These are phyloP conservation scores for Phyllotreta striolata DNA, from an alignment of 2,888 invertebrate genomes.

Conservation along the genomic window DNA sequence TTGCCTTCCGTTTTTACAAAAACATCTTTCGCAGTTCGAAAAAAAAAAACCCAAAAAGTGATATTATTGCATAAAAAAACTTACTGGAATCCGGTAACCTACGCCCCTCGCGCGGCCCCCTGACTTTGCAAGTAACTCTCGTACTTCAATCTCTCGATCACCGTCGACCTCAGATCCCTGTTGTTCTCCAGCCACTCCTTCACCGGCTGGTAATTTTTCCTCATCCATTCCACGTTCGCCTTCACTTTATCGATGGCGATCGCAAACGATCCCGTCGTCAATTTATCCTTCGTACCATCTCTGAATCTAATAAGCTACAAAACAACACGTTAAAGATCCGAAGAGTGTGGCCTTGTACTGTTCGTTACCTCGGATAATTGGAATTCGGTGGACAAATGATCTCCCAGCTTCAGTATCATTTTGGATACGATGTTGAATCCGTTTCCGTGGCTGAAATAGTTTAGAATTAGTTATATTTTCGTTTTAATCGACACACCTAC, in stretches of 20 bases:
- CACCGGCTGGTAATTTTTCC: slow-evolving; percentile 61
- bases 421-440: slow-evolving; percentile 65
- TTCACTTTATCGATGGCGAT: slow-evolving; percentile 65
- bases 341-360: background rate
- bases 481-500: too few species aligned
- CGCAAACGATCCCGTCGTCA: slow-evolving; percentile 63
- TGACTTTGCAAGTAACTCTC: slow-evolving; percentile 1
- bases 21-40: too few species aligned
- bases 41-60: too few species aligned
- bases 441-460: slow-evolving; percentile 63
- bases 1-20: too few species aligned
- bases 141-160: slow-evolving; percentile 2
- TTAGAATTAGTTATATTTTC: slow-evolving; percentile 4
- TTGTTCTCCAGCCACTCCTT: slow-evolving; percentile 56
- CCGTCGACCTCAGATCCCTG: slow-evolving; percentile 38
- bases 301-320: slow-evolving; percentile 59
- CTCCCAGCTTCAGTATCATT: slow-evolving; percentile 65
- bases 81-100: slow-evolving; percentile 5
- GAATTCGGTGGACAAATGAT: slow-evolving; percentile 64
- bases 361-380: slow-evolving; percentile 55
- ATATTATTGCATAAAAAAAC: background rate
- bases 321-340: too few species aligned
- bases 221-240: slow-evolving; percentile 68
- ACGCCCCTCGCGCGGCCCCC: background rate
- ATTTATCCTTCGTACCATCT: slow-evolving; percentile 57